phyloP scores from a whole-genome alignment of 2,113 vertebrate species.

The Hydropotes inermis region DNA sequence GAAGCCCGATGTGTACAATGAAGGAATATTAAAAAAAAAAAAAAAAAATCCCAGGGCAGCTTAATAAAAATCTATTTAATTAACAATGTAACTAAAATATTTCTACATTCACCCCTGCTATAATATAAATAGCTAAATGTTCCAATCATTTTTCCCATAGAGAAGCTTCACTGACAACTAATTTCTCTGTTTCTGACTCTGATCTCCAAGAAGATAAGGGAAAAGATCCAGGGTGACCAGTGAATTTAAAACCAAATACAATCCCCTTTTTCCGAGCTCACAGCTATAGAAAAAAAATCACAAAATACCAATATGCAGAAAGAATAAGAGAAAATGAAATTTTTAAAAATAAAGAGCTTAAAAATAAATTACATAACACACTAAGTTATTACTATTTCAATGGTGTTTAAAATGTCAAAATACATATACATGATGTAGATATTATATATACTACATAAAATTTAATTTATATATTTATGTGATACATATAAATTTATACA shows the following conservation, averaged over 20 bases:
- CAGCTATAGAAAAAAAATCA: neutral
- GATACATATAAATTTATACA: neutral
- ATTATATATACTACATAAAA: neutral
- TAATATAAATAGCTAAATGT: neutral
- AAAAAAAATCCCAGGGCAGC: neutral
- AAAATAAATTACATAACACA: neutral
- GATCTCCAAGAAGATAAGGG: neutral
- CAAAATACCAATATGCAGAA: neutral
- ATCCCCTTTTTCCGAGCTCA: neutral
- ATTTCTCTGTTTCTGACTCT: neutral
- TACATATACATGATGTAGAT: neutral
- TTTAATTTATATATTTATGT: neutral
- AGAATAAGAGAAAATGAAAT: neutral
- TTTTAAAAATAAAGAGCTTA: neutral
- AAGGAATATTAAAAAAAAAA: neutral
- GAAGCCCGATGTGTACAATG: neutral
- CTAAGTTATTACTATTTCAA: neutral
- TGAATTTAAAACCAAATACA: neutral
- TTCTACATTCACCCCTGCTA: neutral
- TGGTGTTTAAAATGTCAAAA: neutral
- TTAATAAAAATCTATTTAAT: neutral
- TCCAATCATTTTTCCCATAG: neutral
- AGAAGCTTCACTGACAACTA: neutral
- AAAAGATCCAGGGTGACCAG: neutral
- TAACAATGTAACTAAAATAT: neutral